A percentile compares a stretch with the other conserved stretches of the same genome.
phyloP scores from a whole-genome alignment of 2,113 vertebrate genomes.

The Cynocephalus volans region DNA sequence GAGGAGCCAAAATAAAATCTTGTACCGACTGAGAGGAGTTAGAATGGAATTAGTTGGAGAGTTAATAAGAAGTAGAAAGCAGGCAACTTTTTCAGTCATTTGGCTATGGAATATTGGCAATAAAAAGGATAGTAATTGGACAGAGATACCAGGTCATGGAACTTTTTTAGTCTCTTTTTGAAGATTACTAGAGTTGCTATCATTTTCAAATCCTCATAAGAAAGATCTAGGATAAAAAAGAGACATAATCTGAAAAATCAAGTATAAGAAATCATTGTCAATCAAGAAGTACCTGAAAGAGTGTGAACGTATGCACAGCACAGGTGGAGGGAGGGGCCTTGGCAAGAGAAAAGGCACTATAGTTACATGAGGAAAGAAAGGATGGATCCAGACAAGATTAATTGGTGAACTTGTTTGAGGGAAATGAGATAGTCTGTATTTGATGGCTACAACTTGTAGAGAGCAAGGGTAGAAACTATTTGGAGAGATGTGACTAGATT shows the following conservation, averaged over 20 bases:
- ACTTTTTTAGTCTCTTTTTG: background rate
- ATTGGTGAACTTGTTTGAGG: background rate
- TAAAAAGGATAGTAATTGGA: background rate
- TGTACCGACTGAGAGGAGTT: background rate
- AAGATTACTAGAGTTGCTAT: background rate
- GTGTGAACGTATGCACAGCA: background rate
- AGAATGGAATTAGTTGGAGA: background rate
- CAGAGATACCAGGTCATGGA: background rate
- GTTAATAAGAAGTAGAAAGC: background rate
- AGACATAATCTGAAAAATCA: background rate
- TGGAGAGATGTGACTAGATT: background rate
- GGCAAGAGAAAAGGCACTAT: background rate
- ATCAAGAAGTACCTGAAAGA: background rate
- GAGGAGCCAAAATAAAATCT: background rate
- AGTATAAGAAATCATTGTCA: background rate
- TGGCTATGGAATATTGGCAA: background rate
- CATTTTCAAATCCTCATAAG: background rate
- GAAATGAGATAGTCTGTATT: background rate
- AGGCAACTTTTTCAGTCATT: background rate
- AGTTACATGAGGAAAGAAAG: background rate
- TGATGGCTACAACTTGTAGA: background rate
- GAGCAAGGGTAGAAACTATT: background rate
- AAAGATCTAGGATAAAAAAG: background rate
- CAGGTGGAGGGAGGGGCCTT: background rate
- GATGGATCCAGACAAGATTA: background rate